These are phyloP conservation scores for Prunella strophiata DNA, from an alignment of 2,797 vertebrate species.

Conservation along the genomic window DNA sequence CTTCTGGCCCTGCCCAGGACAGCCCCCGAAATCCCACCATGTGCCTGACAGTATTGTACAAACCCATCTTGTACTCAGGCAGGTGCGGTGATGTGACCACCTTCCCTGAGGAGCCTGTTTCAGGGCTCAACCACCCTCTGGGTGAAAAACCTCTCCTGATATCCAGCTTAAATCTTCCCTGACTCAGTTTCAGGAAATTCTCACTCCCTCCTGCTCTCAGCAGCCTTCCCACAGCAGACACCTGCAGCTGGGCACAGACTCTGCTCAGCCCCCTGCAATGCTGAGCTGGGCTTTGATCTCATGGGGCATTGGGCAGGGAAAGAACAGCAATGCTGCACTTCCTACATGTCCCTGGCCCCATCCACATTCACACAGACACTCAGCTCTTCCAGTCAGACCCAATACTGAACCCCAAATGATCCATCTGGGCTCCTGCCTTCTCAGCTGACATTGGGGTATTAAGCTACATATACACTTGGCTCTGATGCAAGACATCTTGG, in stretches of 20 bases:
- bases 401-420: neutral
- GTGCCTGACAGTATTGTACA: neutral
- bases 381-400: neutral
- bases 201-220: neutral
- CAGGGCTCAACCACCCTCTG: neutral
- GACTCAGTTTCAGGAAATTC: too few species aligned
- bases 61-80: neutral
- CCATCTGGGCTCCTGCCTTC: neutral
- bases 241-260: neutral
- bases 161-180: neutral
- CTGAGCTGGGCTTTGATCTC: neutral
- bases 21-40: neutral
- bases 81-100: neutral
- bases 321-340: neutral
- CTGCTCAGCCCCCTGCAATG: neutral
- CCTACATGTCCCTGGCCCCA: neutral
- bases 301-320: rapidly evolving
- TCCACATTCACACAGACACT: neutral
- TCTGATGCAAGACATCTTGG: neutral
- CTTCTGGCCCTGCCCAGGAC: neutral
- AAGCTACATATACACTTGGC: neutral
- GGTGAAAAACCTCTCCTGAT: neutral
- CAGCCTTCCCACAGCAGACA: neutral
- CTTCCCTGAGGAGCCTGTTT: neutral
- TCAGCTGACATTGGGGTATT: neutral